These are phyloP conservation scores for Haliclystus octoradiatus DNA, from an alignment of 30 jellyfish, hydroid and myxozoan genomes.

Conservation along the genomic window DNA sequence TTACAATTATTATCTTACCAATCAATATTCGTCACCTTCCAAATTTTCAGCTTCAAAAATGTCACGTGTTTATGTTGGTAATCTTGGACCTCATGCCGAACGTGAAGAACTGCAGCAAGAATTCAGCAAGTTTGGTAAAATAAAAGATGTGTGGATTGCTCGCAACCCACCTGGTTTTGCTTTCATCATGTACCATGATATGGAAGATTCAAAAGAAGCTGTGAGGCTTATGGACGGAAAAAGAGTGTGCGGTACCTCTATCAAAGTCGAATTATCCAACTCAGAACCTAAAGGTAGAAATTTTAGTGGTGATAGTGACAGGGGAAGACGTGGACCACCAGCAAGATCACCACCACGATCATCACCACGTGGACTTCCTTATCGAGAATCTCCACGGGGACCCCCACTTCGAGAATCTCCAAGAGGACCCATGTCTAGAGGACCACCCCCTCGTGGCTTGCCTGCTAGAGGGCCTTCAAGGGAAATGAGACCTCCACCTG, in stretches of 20 bases:
- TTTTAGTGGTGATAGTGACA: constrained; percentile 6
- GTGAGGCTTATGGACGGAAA: constrained; percentile 40
- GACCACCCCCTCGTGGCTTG: constrained; percentile 9
- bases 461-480: constrained; percentile 11
- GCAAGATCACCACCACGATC: constrained; percentile 1
- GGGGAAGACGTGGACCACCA: background rate
- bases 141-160: constrained; percentile 65
- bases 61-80: constrained; percentile 59
- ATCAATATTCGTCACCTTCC: background rate
- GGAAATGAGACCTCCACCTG: constrained; percentile 9
- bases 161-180: constrained; percentile 86
- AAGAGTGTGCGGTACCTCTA: constrained; percentile 32
- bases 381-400: constrained; percentile 13
- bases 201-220: constrained; percentile 56
- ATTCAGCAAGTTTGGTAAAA: constrained; percentile 39
- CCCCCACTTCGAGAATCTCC: constrained; percentile 3
- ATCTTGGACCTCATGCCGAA: constrained; percentile 33
- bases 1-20: too few relatives aligned
- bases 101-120: constrained; percentile 39
- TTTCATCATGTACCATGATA: constrained; percentile 23
- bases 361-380: constrained; percentile 5
- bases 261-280: constrained; percentile 39
- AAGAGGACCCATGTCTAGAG: background rate
- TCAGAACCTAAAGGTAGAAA: constrained; percentile 12
- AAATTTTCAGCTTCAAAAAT: background rate